phyloP scores from a whole-genome alignment of 1,140 invertebrate genomes.

The Agraylea sexmaculata region DNA sequence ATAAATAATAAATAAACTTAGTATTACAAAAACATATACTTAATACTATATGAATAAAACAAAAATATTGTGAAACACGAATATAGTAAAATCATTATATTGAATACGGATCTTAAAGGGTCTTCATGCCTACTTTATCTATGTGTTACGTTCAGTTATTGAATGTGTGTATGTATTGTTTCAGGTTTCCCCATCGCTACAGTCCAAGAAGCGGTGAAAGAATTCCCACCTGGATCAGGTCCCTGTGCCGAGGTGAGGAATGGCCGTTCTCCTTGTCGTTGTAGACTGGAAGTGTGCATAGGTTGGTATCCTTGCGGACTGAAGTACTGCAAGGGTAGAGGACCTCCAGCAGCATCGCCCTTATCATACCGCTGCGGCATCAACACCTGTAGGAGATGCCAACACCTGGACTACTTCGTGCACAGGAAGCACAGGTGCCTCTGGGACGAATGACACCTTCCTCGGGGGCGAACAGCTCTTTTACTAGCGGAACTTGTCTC shows the following conservation, averaged over 20 bases:
- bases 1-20: no score
- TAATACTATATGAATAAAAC: no score
- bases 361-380: constrained; percentile 73
- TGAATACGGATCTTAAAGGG: no score
- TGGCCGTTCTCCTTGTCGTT: constrained; percentile 59
- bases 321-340: constrained; percentile 71
- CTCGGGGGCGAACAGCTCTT: no score
- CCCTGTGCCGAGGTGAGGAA: constrained; percentile 51
- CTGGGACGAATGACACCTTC: constrained; percentile 77
- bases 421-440: constrained; percentile 72
- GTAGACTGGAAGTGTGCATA: constrained; percentile 66
- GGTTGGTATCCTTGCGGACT: constrained; percentile 71
- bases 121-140: no score
- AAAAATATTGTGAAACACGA: no score
- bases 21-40: no score
- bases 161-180: no score
- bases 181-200: constrained; percentile 49
- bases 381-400: constrained; percentile 78
- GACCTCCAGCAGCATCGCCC: constrained; percentile 21
- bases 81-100: no score
- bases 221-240: constrained; percentile 34
- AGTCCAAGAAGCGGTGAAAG: constrained; percentile 40
- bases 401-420: constrained; percentile 69
- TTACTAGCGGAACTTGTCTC: no score
- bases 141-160: no score